Evolutionary conservation across 2,113 vertebrate species (phyloP).

Genomic region (Hylia prasina): DNA sequence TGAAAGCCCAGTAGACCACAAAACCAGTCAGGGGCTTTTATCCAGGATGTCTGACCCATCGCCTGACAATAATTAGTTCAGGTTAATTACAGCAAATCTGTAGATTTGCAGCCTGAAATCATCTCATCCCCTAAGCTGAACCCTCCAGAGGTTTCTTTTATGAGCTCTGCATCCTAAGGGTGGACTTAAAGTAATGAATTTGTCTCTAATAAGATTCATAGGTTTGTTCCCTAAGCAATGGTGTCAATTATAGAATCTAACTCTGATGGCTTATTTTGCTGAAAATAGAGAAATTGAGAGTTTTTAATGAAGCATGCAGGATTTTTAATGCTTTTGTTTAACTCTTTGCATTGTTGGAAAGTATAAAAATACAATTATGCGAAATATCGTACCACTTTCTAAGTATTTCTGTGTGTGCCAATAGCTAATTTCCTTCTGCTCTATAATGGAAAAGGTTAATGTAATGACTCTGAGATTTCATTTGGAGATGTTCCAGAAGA

Average conservation of each 20-base stretch:
- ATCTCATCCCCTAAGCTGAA: constrained; percentile 71
- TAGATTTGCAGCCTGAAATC: constrained; percentile 72
- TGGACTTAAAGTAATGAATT: constrained; percentile 79
- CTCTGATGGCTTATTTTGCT: constrained; percentile 70
- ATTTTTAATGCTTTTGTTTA: background rate
- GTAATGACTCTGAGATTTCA: constrained; percentile 37
- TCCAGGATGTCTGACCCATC: constrained; percentile 68
- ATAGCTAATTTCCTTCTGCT: constrained; percentile 26
- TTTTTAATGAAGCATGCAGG: constrained; percentile 32
- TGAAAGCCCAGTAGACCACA: constrained; percentile 45
- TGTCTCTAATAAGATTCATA: constrained; percentile 80
- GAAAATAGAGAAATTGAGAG: constrained; percentile 47
- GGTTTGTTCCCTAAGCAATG: constrained; percentile 74
- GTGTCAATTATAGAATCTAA: constrained; percentile 72
- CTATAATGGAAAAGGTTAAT: constrained; percentile 52
- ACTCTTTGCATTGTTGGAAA: constrained; percentile 26
- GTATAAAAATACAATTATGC: background rate
- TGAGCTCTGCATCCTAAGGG: constrained; percentile 76
- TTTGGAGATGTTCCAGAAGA: constrained; percentile 51
- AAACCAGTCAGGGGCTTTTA: constrained; percentile 60
- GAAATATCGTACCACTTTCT: background rate
- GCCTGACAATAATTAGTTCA: constrained; percentile 83
- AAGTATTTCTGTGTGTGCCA: constrained; percentile 37
- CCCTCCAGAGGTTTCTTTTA: constrained; percentile 76
- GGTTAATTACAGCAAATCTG: constrained; percentile 85